phyloP scores from a whole-genome alignment of 64 coral and sea anemone genomes.

The Stichodactyla mertensii region DNA sequence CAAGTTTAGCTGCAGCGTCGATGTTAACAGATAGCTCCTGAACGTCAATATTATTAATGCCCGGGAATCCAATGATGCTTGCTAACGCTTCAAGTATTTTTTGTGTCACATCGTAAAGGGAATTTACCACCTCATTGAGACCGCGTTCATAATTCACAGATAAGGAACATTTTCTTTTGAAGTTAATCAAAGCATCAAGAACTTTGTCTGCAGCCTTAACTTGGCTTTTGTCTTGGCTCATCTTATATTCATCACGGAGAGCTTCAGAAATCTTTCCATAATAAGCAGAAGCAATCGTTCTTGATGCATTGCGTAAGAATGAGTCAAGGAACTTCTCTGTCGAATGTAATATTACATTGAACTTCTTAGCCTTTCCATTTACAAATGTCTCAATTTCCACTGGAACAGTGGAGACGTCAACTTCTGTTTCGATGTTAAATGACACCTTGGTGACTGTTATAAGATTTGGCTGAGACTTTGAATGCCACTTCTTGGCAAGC shows the following conservation, averaged over 20 bases:
- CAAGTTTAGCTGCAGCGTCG: slow-evolving; percentile 8
- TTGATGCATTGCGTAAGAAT: slow-evolving; percentile 1
- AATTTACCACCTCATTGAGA: slow-evolving; percentile 23
- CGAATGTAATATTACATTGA: slow-evolving; percentile 4
- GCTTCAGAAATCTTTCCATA: slow-evolving; percentile 18
- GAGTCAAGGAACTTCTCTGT: background rate
- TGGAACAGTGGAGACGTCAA: slow-evolving; percentile 15
- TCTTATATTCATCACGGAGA: background rate
- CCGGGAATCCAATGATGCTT: background rate
- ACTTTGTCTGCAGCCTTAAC: background rate
- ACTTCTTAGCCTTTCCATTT: background rate
- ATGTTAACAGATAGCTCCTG: background rate
- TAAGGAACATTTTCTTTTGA: slow-evolving; percentile 46
- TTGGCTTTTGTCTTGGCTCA: background rate
- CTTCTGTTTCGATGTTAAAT: slow-evolving; percentile 11
- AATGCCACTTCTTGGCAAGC: slow-evolving; percentile 18
- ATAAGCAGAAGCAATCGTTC: slow-evolving; percentile 10
- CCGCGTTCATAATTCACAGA: slow-evolving; percentile 40
- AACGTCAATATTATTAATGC: background rate
- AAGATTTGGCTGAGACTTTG: background rate
- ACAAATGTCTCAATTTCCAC: background rate
- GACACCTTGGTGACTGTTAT: slow-evolving; percentile 15
- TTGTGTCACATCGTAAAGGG: slow-evolving; percentile 18
- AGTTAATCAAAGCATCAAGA: slow-evolving; percentile 13
- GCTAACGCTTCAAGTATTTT: background rate